phyloP scores from a whole-genome alignment of 1,140 invertebrate species.

The Hormaphis cornu region DNA sequence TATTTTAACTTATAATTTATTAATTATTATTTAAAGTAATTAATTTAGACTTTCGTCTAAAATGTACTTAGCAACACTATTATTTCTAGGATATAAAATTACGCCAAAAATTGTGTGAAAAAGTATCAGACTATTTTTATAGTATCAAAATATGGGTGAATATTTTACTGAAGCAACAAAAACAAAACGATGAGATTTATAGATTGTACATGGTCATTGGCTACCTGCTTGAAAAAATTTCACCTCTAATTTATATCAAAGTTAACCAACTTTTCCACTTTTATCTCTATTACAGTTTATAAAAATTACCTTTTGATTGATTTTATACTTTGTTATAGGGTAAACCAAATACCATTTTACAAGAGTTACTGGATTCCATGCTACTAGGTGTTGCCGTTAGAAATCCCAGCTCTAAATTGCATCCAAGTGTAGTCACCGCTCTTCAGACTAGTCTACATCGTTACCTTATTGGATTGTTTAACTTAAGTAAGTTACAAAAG shows the following conservation, averaged over 20 bases:
- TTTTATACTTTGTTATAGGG: background rate
- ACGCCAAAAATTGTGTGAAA: conserved; percentile 13
- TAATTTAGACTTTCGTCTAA: too few relatives aligned
- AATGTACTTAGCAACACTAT: too few relatives aligned
- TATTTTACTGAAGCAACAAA: conserved; percentile 25
- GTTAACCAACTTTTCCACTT: background rate
- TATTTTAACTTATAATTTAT: too few relatives aligned
- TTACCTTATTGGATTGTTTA: conserved; percentile 18
- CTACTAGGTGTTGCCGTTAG: background rate
- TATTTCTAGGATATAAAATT: conserved; percentile 10
- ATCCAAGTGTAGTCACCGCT: conserved; percentile 8
- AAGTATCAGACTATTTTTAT: conserved; percentile 18
- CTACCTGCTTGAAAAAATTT: conserved; percentile 21
- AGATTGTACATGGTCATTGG: conserved; percentile 24
- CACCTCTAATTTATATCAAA: conserved; percentile 18
- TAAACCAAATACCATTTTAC: conserved; percentile 26
- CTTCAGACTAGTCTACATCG: conserved; percentile 4
- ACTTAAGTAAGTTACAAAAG: background rate
- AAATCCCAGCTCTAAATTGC: background rate
- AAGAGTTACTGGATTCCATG: conserved; percentile 13
- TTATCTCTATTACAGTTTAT: background rate
- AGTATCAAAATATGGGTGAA: conserved; percentile 24
- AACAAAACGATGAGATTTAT: conserved; percentile 19
- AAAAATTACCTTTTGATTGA: background rate
- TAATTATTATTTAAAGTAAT: too few relatives aligned